These are phyloP conservation scores for Alca torda DNA, from an alignment of 2,797 vertebrate species.

Conservation along the genomic window DNA sequence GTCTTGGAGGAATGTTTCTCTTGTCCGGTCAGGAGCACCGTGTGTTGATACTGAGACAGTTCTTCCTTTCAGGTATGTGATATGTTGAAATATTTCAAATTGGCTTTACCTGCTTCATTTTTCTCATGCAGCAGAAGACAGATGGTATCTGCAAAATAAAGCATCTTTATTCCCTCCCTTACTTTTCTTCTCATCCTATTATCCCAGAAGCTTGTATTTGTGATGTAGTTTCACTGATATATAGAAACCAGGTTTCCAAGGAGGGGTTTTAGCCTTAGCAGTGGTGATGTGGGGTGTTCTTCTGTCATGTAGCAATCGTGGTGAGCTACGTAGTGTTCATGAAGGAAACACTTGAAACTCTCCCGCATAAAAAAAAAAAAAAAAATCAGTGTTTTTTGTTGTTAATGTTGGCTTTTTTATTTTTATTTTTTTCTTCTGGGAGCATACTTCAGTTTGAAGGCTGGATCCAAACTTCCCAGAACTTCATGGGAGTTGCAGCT, in stretches of 20 bases:
- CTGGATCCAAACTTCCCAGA: not conserved
- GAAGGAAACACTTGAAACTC: not conserved
- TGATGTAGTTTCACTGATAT: not conserved
- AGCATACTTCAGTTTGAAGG: not conserved
- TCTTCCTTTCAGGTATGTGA: not conserved
- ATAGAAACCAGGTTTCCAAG: not conserved
- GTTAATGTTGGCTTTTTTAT: not conserved
- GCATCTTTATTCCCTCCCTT: not conserved
- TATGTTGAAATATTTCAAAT: not conserved
- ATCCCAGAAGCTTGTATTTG: not conserved
- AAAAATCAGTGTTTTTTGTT: not conserved
- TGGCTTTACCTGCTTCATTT: not conserved
- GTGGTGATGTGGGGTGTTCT: not conserved
- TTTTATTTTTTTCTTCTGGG: not conserved
- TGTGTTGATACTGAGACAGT: not conserved
- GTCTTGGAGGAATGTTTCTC: not conserved
- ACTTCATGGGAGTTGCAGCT: not conserved
- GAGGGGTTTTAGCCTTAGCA: not conserved
- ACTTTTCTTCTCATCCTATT: not conserved
- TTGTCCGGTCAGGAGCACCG: not conserved
- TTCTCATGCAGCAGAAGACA: constrained; percentile 21
- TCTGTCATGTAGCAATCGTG: not conserved
- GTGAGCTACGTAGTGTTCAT: not conserved
- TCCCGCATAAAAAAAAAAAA: not conserved
- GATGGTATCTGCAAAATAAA: constrained; percentile 38